Conservation (phyloP, 2,797 vertebrate species). For the Vireo griseus region DNA sequence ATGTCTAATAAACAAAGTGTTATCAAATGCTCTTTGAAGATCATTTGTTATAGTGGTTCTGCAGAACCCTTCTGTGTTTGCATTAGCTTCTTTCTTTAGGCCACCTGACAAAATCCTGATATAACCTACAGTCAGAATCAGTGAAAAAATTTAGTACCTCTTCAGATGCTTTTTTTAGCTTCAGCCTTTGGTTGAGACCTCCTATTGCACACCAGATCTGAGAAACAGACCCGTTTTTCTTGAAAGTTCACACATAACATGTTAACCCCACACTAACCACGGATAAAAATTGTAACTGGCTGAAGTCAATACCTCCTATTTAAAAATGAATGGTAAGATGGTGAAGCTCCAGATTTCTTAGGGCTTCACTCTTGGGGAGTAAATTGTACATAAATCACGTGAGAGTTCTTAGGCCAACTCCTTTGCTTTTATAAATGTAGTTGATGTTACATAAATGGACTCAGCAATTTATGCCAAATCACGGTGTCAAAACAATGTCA, state of each 20-base stretch:
- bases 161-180: neutral
- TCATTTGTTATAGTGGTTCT: neutral
- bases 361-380: neutral
- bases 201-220: neutral
- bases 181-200: neutral
- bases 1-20: neutral
- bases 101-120: neutral
- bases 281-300: neutral
- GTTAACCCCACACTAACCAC: neutral
- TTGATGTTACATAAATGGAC: neutral
- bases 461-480: neutral
- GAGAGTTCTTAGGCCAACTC: neutral
- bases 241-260: fast-evolving
- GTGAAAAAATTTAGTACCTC: neutral
- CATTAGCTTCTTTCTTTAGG: neutral
- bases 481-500: neutral
- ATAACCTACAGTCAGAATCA: neutral
- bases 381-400: neutral
- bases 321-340: neutral
- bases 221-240: neutral
- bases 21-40: neutral
- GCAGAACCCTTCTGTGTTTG: neutral
- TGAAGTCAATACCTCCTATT: neutral
- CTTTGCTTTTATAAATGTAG: neutral
- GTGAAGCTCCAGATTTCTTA: neutral